phyloP scores from a whole-genome alignment of 1,140 invertebrate genomes.

The Anadara kagoshimensis region DNA sequence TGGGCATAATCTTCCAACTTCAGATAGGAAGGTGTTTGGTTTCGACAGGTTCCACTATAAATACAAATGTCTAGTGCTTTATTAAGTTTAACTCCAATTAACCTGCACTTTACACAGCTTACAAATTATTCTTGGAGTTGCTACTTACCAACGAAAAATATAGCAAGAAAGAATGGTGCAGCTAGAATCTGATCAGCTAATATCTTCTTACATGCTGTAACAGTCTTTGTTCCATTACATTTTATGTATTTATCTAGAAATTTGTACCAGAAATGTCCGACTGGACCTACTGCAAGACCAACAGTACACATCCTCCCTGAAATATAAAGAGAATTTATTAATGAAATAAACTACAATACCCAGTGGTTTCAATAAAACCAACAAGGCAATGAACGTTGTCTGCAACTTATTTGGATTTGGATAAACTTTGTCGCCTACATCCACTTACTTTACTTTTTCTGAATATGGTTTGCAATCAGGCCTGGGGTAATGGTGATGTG shows the following conservation, averaged over 20 bases:
- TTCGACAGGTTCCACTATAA: no score
- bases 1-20: conserved; percentile 78
- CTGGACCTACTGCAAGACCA: conserved; percentile 59
- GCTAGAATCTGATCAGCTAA: conserved; percentile 90
- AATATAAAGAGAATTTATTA: not conserved
- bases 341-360: not conserved
- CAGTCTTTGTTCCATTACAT: conserved; percentile 78
- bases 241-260: conserved; percentile 81
- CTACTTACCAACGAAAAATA: conserved; percentile 87
- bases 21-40: no score
- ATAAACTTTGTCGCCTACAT: not conserved
- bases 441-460: not conserved
- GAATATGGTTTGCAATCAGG: not conserved
- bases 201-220: conserved; percentile 87
- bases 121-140: conserved; percentile 77
- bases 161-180: conserved; percentile 87
- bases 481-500: no score
- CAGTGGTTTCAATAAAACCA: not conserved
- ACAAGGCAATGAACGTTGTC: no score
- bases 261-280: conserved; percentile 64
- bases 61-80: conserved; percentile 81
- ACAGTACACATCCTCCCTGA: conserved; percentile 65
- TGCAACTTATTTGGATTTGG: not conserved
- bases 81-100: conserved; percentile 82
- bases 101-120: conserved; percentile 77